These are phyloP conservation scores for Chloromyia formosa DNA, from an alignment of 2,888 invertebrate genomes.

Conservation along the genomic window DNA sequence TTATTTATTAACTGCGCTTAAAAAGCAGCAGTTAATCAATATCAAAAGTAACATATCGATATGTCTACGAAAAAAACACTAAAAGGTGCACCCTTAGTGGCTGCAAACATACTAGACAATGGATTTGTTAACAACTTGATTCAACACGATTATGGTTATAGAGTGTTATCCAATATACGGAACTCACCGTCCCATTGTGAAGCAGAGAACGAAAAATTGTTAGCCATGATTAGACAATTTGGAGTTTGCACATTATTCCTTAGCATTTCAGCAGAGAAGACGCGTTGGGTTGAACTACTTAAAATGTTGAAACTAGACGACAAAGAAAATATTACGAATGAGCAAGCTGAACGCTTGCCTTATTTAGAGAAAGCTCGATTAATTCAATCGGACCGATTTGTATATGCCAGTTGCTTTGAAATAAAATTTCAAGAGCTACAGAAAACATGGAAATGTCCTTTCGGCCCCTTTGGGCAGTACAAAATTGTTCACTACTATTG, in stretches of 20 bases:
- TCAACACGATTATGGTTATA: conserved; percentile 48
- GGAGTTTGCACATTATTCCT: conserved; percentile 17
- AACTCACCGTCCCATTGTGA: conserved; percentile 53
- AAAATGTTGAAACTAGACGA: conserved; percentile 41
- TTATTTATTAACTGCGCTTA: neutral
- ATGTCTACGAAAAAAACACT: conserved; percentile 51
- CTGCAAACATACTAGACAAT: conserved; percentile 46
- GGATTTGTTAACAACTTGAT: conserved; percentile 49
- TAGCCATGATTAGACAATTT: conserved; percentile 34
- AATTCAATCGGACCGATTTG: conserved; percentile 52
- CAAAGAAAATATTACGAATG: conserved; percentile 45
- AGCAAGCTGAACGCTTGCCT: conserved; percentile 45
- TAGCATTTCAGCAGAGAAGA: conserved; percentile 44
- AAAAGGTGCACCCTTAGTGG: conserved; percentile 46
- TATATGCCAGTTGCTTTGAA: no score
- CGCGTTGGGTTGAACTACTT: conserved; percentile 48
- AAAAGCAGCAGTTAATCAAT: neutral
- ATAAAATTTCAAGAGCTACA: no score
- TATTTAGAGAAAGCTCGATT: conserved; percentile 50
- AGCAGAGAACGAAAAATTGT: conserved; percentile 50
- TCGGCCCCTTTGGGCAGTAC: conserved; percentile 6
- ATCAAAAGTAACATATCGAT: conserved; percentile 24
- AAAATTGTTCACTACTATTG: neutral
- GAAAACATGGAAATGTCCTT: neutral
- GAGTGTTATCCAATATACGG: conserved; percentile 48